Conservation (phyloP, 1,140 invertebrate genomes). For the Lucilia sericata region DNA sequence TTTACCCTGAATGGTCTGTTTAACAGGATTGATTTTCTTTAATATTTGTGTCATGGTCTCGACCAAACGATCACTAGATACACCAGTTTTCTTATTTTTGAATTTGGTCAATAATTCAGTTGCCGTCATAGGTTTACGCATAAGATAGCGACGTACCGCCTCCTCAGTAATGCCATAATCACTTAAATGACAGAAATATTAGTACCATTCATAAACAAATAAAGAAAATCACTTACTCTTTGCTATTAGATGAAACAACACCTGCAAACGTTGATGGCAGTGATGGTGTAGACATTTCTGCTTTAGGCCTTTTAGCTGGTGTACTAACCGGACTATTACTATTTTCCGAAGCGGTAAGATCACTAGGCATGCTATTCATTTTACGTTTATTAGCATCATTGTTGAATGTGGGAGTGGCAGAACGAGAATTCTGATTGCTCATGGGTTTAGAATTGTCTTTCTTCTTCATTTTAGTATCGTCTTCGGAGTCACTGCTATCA, state of each 20-base stretch:
- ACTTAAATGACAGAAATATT: conserved; percentile 67
- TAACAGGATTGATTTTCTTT: conserved; percentile 94
- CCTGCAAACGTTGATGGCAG: conserved; percentile 63
- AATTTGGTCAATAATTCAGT: conserved; percentile 95
- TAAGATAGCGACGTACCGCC: conserved; percentile 90
- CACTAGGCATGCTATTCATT: conserved; percentile 69
- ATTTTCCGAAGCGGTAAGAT: conserved; percentile 67
- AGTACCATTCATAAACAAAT: too few relatives aligned
- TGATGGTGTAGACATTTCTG: conserved; percentile 68
- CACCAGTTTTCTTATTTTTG: conserved; percentile 92
- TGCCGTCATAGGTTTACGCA: conserved; percentile 95
- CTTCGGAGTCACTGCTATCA: conserved; percentile 79
- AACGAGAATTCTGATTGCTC: conserved; percentile 72
- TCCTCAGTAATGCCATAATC: conserved; percentile 94
- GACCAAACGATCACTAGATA: conserved; percentile 89
- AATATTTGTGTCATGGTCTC: conserved; percentile 94
- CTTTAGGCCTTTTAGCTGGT: conserved; percentile 74
- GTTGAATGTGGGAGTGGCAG: conserved; percentile 72
- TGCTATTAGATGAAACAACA: conserved; percentile 59
- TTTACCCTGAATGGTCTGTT: conserved; percentile 92
- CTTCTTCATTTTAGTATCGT: conserved; percentile 68
- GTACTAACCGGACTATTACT: conserved; percentile 67
- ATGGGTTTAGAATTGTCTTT: conserved; percentile 64
- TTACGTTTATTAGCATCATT: conserved; percentile 68
- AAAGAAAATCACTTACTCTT: conserved; percentile 56